Evolutionary conservation across 2,113 vertebrate genomes (phyloP).

Genomic region (Alligator sinensis): DNA sequence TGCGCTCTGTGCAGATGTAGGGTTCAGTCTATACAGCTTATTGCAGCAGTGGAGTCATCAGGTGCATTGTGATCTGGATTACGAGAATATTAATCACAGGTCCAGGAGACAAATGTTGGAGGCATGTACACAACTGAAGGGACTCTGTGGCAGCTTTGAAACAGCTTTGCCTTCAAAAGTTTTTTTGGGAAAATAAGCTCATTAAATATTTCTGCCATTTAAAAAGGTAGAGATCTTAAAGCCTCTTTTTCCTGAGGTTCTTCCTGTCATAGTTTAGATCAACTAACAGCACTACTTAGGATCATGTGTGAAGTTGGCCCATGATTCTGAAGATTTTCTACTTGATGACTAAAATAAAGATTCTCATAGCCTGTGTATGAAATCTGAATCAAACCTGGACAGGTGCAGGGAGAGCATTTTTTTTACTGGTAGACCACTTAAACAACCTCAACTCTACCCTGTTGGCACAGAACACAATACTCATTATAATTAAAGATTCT

Average conservation of each 20-base stretch:
- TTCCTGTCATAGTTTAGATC: neutral
- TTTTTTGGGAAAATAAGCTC: neutral
- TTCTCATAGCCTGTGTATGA: neutral
- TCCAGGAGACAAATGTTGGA: rapidly evolving
- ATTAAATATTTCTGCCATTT: neutral
- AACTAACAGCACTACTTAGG: neutral
- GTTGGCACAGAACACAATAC: neutral
- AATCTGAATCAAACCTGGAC: neutral
- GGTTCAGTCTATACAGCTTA: neutral
- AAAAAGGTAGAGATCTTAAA: neutral
- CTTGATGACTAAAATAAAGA: neutral
- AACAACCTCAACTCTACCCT: neutral
- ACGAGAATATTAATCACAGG: neutral
- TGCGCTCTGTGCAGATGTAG: neutral
- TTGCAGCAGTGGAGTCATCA: neutral
- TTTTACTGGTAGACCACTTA: neutral
- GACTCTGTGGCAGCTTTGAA: neutral
- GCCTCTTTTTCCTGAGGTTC: neutral
- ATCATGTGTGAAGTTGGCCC: neutral
- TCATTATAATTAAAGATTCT: neutral
- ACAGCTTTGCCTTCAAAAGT: no score
- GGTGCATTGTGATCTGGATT: neutral
- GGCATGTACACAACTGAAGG: neutral
- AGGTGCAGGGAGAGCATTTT: neutral
- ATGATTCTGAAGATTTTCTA: neutral